phyloP scores from a whole-genome alignment of 2,888 invertebrate species.

The Electrophaes corylata region DNA sequence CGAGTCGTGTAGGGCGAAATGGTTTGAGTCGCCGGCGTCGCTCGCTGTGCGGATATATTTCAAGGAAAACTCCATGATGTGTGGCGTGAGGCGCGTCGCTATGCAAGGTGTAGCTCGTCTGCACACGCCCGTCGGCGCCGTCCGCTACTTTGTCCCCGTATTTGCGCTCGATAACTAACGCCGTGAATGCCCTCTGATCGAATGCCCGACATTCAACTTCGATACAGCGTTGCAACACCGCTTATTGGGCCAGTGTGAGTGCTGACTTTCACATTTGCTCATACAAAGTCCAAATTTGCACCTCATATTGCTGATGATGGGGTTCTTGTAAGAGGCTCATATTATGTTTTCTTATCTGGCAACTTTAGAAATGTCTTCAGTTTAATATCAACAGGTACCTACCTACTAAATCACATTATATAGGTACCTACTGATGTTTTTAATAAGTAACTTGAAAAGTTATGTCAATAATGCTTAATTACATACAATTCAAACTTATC shows the following conservation, averaged over 20 bases:
- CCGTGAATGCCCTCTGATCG: conserved; percentile 55
- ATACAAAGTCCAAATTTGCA: conserved; percentile 42
- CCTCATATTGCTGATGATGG: conserved; percentile 37
- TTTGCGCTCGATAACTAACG: conserved; percentile 52
- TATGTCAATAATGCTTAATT: too few species aligned
- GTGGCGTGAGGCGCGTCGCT: conserved; percentile 59
- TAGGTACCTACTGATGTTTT: neutral
- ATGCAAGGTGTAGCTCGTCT: conserved; percentile 44
- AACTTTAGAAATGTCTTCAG: conserved; percentile 47
- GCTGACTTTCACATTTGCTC: conserved; percentile 63
- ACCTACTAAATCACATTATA: too few species aligned
- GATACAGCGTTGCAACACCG: conserved; percentile 53
- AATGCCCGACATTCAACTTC: conserved; percentile 23
- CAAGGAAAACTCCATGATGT: conserved; percentile 74
- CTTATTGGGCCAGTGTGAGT: conserved; percentile 61
- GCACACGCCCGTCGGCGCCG: conserved; percentile 48
- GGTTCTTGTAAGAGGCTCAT: conserved; percentile 59
- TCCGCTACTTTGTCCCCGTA: conserved; percentile 51
- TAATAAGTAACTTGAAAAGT: conserved; percentile 5
- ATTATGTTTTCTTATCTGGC: conserved; percentile 45
- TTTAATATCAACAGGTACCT: conserved; percentile 22
- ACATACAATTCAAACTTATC: too few species aligned
- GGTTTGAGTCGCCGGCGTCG: conserved; percentile 60
- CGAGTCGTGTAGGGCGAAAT: conserved; percentile 65
- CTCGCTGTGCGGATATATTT: conserved; percentile 61